phyloP scores from a whole-genome alignment of 2,888 invertebrate genomes.

The Biston betularia region DNA sequence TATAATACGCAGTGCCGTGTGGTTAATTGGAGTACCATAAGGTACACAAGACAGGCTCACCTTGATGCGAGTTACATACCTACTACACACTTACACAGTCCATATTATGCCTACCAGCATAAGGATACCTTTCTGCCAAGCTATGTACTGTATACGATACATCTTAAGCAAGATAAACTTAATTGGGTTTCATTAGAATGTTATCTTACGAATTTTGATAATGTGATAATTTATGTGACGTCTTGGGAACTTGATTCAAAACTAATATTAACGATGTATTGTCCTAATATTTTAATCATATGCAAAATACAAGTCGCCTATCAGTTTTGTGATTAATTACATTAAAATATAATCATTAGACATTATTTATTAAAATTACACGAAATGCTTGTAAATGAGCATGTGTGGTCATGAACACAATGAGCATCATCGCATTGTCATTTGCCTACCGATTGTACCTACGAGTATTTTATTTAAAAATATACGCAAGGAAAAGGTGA shows the following conservation, averaged over 20 bases:
- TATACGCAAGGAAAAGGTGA: no score
- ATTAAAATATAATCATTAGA: background rate
- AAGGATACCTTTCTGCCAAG: background rate
- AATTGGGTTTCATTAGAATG: conserved; percentile 21
- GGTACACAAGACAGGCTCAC: conserved; percentile 6
- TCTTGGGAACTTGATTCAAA: conserved; percentile 13
- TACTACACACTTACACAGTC: no score
- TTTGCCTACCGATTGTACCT: no score
- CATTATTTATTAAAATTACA: background rate
- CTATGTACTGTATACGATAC: background rate
- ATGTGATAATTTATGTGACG: background rate
- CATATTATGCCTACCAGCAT: conserved; percentile 1
- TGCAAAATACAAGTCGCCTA: background rate
- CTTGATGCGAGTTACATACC: conserved; percentile 6
- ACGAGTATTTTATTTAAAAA: no score
- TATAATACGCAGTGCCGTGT: background rate
- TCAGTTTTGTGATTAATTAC: background rate
- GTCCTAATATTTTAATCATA: conserved; percentile 4
- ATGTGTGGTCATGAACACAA: no score
- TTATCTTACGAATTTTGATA: conserved; percentile 11
- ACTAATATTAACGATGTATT: background rate
- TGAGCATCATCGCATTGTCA: no score
- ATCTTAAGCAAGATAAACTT: conserved; percentile 12
- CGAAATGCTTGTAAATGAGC: no score
- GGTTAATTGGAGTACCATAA: conserved; percentile 15